phyloP scores from a whole-genome alignment of 2,113 vertebrate species.

The Pituophis catenifer region DNA sequence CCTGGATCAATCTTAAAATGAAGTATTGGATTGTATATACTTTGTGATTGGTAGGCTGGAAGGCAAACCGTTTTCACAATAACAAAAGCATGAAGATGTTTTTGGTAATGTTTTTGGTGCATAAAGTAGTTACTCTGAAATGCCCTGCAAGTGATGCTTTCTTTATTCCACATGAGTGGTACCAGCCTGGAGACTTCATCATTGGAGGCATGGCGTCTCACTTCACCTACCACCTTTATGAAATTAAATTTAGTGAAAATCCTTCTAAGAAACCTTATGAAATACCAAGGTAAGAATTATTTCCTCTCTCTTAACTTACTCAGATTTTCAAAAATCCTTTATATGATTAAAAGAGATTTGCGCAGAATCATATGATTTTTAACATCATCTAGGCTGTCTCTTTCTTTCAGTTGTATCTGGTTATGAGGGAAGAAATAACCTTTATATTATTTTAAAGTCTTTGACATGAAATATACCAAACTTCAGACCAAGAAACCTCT shows the following conservation, averaged over 20 bases:
- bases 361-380: fast-evolving
- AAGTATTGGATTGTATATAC: background rate
- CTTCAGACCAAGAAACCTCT: no score
- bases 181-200: background rate
- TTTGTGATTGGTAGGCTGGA: background rate
- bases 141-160: background rate
- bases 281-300: no score
- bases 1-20: background rate
- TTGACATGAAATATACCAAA: no score
- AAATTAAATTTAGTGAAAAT: background rate
- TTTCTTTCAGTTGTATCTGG: no score
- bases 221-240: fast-evolving
- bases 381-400: no score
- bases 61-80: background rate
- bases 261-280: background rate
- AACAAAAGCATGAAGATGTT: background rate
- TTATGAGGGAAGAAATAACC: background rate
- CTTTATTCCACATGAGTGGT: background rate
- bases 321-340: no score
- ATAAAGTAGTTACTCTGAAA: background rate
- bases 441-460: no score
- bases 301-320: no score
- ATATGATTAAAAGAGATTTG: background rate
- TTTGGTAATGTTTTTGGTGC: background rate
- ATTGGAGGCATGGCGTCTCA: background rate